Evolutionary conservation across 2,888 invertebrate species (phyloP).

Genomic region (Teleogryllus oceanicus): DNA sequence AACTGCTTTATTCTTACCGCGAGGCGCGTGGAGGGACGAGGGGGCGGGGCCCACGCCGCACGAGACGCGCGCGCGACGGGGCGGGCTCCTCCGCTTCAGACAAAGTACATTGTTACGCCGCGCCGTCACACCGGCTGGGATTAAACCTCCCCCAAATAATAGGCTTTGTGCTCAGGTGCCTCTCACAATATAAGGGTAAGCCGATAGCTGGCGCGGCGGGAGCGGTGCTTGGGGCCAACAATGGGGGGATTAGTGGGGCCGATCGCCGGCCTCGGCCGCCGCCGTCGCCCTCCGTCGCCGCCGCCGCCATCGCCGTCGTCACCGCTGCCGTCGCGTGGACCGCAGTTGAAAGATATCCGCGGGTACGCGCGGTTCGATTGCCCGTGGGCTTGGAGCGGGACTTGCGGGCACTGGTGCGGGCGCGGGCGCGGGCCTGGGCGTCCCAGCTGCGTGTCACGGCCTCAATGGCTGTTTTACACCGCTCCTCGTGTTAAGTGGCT

Average conservation of each 20-base stretch:
- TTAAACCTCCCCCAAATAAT: conserved; percentile 8
- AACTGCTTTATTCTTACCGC: too few species aligned
- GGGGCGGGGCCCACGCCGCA: too few species aligned
- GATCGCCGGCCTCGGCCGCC: background rate
- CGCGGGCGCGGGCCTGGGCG: background rate
- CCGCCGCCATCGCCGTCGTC: too few species aligned
- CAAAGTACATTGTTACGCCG: background rate
- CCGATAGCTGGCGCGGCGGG: background rate
- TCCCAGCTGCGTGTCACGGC: background rate
- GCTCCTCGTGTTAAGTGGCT: conserved; percentile 11
- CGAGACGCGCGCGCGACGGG: too few species aligned
- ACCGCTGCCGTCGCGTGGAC: too few species aligned
- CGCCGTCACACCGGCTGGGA: background rate
- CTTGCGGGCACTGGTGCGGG: background rate
- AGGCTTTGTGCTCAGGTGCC: conserved; percentile 18
- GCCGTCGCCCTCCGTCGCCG: too few species aligned
- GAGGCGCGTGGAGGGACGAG: too few species aligned
- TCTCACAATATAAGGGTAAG: conserved; percentile 7
- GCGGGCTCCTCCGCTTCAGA: too few species aligned
- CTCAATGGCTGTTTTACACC: conserved; percentile 2
- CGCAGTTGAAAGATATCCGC: background rate
- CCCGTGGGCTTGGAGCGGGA: background rate
- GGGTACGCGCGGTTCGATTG: background rate
- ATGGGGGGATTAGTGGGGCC: background rate
- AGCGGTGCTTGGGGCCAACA: background rate